These are phyloP conservation scores for Varanus salvator DNA, from an alignment of 2,113 vertebrate genomes.

Conservation along the genomic window DNA sequence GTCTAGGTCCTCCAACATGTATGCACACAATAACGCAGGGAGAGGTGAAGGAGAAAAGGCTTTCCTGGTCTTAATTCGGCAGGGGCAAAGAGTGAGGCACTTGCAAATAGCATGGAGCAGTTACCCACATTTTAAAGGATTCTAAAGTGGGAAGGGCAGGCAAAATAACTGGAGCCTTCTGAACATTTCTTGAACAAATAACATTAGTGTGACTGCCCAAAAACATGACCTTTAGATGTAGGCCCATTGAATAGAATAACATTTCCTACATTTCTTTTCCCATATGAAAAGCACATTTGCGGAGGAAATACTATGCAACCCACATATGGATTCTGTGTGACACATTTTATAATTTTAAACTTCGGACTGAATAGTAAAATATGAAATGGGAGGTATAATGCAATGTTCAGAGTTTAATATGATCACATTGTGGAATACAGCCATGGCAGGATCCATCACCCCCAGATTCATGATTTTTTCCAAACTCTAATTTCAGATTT, in stretches of 20 bases:
- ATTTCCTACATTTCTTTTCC: background rate
- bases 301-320: background rate
- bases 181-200: background rate
- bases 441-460: background rate
- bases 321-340: background rate
- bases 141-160: constrained; percentile 47
- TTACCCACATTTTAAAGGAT: constrained; percentile 53
- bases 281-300: background rate
- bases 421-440: background rate
- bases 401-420: background rate
- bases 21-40: constrained; percentile 3
- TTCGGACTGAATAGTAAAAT: background rate
- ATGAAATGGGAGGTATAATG: background rate
- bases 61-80: constrained; percentile 47
- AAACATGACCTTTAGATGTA: background rate
- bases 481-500: background rate
- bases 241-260: background rate
- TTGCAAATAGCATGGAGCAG: constrained; percentile 45
- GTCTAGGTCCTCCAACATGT: constrained; percentile 5
- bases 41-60: constrained; percentile 28
- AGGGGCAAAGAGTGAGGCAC: constrained; percentile 65
- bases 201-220: background rate
- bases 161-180: background rate
- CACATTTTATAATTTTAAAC: background rate
- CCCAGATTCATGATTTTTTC: background rate